Base-by-base conservation (phyloP, 1,140 invertebrate species). In the Solenopsis invicta region DNA sequence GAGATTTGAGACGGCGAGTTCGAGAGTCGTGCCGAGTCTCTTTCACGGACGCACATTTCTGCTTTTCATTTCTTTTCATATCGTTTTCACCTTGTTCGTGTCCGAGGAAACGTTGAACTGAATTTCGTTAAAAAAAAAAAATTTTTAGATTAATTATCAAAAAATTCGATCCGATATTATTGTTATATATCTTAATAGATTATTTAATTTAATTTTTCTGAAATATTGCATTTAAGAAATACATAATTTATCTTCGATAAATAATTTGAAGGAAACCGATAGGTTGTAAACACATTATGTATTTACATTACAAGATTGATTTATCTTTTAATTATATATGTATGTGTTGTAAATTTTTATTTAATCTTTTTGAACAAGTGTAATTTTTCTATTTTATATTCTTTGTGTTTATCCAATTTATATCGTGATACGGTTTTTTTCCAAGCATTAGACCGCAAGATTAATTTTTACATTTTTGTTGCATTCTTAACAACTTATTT, bases 31-130 rank as follows among this genome's bases (percentile, higher is more conserved):
- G 13, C 37, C 54, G 56, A 41, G 41, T 78, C 54, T 75, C 29
- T 62, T 29, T 5, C 41, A 9, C 77, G 37, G 29, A 69, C 64
- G 54, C n/a, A 75, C 61, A 84, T 61, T 61, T 84, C n/a, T 61
- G 41, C 24, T 59, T 21, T 61, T 59, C 24, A 74, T 74, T 71
- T 75, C 18, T 62, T n/a, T 61, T 59, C 34, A n/a, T 81, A 21
- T 71, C 34, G n/a, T 41, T 78, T 78, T 12, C 62, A 13, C 10
- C 18, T n/a, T 82, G 18, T 21, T 78, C 24, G 13, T 13, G 0
- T 66, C 4, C 18, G 37, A 82, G 50, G 4, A 72, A 72, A 54
- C 12, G 52, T 37, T 10, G 9, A 21, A 56, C 9, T 69, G 12
- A n/a, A 41, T 71, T 59, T 82, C 52, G 6, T 37, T 61, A 8